A percentile compares a stretch with the other conserved stretches of the same genome.
Evolutionary conservation across 1,140 invertebrate species (phyloP).

Genomic region (Ladona fulva): DNA sequence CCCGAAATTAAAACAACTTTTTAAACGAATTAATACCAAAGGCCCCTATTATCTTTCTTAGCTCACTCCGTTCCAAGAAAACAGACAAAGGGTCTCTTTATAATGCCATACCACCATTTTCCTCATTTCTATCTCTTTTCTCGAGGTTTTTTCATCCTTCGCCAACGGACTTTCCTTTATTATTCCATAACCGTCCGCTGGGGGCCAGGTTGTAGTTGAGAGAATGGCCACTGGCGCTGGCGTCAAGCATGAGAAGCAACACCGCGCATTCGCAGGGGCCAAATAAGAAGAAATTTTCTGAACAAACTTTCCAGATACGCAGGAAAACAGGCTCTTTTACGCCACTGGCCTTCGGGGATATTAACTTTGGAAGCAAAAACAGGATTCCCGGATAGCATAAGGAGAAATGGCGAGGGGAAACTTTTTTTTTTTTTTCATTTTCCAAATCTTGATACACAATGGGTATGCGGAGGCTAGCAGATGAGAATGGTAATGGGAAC

Average conservation of each 20-base stretch:
- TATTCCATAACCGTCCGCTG: neutral
- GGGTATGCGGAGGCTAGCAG: too few species aligned
- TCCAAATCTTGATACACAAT: too few species aligned
- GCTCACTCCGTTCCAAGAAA: too few species aligned
- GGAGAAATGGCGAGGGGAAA: neutral
- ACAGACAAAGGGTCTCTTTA: too few species aligned
- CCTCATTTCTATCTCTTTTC: too few species aligned
- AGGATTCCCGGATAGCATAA: neutral
- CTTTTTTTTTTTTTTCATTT: too few species aligned
- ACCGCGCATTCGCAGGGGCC: neutral
- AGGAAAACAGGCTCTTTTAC: constrained; percentile 1
- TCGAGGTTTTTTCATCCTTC: neutral
- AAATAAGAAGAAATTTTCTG: neutral
- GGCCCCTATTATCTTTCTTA: too few species aligned
- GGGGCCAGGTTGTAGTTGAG: neutral
- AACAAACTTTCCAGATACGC: neutral
- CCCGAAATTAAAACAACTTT: too few species aligned
- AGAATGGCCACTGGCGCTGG: neutral
- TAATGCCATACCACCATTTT: too few species aligned
- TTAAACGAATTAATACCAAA: too few species aligned
- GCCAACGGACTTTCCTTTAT: neutral
- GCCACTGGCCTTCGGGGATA: constrained; percentile 1
- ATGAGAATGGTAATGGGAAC: too few species aligned
- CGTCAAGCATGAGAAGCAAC: neutral
- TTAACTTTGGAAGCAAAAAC: neutral